phyloP scores from a whole-genome alignment of 2,888 invertebrate genomes.

The Lymantria dispar region DNA sequence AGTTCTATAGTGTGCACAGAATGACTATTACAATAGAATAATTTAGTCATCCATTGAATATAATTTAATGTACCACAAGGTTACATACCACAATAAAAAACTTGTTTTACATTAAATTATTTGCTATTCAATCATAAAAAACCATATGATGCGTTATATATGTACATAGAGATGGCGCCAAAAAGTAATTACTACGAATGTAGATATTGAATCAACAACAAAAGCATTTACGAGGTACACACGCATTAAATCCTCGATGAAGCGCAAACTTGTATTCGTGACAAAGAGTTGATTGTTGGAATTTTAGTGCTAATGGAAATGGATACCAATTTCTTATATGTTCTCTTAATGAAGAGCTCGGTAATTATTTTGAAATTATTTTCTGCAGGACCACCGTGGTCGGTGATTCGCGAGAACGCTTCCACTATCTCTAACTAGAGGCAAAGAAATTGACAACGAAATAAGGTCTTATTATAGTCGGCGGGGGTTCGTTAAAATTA shows the following conservation, averaged over 20 bases:
- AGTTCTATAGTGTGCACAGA: constrained; percentile 44
- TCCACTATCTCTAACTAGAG: constrained; percentile 44
- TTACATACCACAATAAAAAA: constrained; percentile 33
- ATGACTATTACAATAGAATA: constrained; percentile 55
- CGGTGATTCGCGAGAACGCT: constrained; percentile 38
- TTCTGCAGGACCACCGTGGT: constrained; percentile 59
- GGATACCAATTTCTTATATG: constrained; percentile 27
- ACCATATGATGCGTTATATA: constrained; percentile 24
- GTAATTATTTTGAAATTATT: constrained; percentile 41
- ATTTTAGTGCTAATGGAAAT: constrained; percentile 45
- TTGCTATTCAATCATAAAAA: constrained; percentile 27
- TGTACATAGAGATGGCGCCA: constrained; percentile 51
- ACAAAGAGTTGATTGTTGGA: constrained; percentile 39
- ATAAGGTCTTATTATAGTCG: constrained; percentile 70
- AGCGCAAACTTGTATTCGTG: constrained; percentile 41
- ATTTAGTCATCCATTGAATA: constrained; percentile 50
- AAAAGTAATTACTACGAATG: constrained; percentile 46
- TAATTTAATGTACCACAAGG: constrained; percentile 42
- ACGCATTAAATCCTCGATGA: constrained; percentile 48
- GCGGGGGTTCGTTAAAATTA: constrained; percentile 77
- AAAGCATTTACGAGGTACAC: constrained; percentile 40
- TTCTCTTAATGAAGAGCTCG: constrained; percentile 33
- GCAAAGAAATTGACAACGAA: constrained; percentile 64
- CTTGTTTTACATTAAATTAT: constrained; percentile 33
- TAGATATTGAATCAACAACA: constrained; percentile 49